These are phyloP conservation scores for Chirona hameri DNA, from an alignment of 2,888 invertebrate species.

Conservation along the genomic window DNA sequence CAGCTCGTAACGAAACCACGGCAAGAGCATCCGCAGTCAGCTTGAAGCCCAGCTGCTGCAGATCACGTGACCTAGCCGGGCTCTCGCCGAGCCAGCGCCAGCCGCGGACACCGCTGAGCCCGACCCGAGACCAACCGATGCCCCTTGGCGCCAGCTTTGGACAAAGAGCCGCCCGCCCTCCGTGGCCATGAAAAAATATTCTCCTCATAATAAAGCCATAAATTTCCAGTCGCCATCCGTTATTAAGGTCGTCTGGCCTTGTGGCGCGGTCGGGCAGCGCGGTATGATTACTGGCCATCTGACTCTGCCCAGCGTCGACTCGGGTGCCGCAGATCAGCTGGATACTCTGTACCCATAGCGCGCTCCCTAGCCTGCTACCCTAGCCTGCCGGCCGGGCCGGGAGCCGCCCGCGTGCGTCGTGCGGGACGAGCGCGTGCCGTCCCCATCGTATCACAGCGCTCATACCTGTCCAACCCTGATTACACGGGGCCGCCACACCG, in stretches of 20 bases:
- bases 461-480: conserved; percentile 2
- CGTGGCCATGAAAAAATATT: conserved; percentile 13
- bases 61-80: neutral
- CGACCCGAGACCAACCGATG: neutral
- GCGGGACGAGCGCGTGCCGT: too few relatives aligned
- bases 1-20: too few relatives aligned
- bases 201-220: conserved; percentile 28
- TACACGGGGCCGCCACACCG: neutral
- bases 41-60: too few relatives aligned
- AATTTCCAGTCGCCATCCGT: neutral
- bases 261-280: neutral
- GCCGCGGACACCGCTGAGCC: neutral
- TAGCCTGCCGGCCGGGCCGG: neutral
- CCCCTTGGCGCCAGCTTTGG: neutral
- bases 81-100: neutral
- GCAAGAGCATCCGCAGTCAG: too few relatives aligned
- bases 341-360: too few relatives aligned
- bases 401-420: neutral
- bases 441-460: neutral
- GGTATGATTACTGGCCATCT: too few relatives aligned
- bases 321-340: too few relatives aligned
- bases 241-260: conserved; percentile 7
- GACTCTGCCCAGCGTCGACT: too few relatives aligned
- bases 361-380: neutral
- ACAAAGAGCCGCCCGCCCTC: neutral